These are phyloP conservation scores for Machaerirhynchus nigripectus DNA, from an alignment of 2,113 vertebrate genomes.

Conservation along the genomic window DNA sequence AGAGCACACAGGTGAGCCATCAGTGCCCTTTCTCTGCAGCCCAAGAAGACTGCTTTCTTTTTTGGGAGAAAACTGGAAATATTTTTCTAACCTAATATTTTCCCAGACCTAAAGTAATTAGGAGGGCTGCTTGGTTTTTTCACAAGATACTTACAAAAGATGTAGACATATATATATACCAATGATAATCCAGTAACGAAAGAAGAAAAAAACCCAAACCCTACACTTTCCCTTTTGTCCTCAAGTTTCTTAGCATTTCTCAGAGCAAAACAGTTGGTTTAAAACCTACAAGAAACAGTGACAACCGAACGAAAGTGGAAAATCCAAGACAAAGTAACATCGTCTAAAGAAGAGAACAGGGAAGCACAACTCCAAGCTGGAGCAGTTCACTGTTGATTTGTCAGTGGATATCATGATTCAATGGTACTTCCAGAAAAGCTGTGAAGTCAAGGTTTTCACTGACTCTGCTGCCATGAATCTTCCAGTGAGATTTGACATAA, in stretches of 20 bases:
- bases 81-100: not conserved
- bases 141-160: not conserved
- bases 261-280: not conserved
- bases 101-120: not conserved
- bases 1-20: not conserved
- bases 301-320: not conserved
- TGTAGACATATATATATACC: fast-evolving
- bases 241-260: not conserved
- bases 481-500: not conserved
- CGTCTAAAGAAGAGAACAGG: not conserved
- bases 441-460: not conserved
- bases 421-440: not conserved
- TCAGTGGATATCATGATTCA: not conserved
- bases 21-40: not conserved
- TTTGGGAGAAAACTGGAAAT: not conserved
- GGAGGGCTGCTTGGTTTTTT: not conserved
- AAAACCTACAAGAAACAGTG: not conserved
- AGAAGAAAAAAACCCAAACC: fast-evolving
- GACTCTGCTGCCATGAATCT: not conserved
- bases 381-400: not conserved
- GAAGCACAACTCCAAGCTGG: not conserved
- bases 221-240: not conserved
- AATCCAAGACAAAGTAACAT: not conserved
- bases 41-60: not conserved
- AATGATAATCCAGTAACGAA: not conserved